phyloP scores from a whole-genome alignment of 1,140 invertebrate species.

The Magallana angulata region DNA sequence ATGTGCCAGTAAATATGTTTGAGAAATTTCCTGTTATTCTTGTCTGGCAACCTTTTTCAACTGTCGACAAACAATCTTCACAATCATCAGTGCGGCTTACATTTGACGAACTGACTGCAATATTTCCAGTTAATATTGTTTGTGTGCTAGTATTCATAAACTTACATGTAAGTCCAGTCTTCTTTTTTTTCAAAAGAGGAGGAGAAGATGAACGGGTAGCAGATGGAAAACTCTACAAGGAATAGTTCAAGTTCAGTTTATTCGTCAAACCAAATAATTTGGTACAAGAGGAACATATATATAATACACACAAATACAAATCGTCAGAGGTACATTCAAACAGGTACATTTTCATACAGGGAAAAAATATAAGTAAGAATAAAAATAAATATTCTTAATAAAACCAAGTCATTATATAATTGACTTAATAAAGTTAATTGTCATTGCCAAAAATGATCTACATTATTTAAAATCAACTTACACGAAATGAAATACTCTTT shows the following conservation, averaged over 20 bases:
- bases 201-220: too few relatives aligned
- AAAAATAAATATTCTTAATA: too few relatives aligned
- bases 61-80: not conserved
- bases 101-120: not conserved
- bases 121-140: not conserved
- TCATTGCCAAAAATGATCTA: not conserved
- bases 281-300: too few relatives aligned
- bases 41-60: not conserved
- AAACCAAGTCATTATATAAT: not conserved
- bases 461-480: not conserved
- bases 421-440: not conserved
- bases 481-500: not conserved
- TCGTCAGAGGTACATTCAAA: too few relatives aligned
- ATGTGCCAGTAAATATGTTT: not conserved
- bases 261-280: too few relatives aligned
- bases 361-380: too few relatives aligned
- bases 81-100: not conserved
- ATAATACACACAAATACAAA: too few relatives aligned
- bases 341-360: too few relatives aligned
- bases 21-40: constrained; percentile 13
- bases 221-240: too few relatives aligned
- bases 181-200: too few relatives aligned
- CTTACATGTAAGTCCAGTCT: too few relatives aligned
- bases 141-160: not conserved
- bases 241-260: too few relatives aligned